These are phyloP conservation scores for Phocoena sinus DNA, from an alignment of 2,113 vertebrate genomes.

Conservation along the genomic window DNA sequence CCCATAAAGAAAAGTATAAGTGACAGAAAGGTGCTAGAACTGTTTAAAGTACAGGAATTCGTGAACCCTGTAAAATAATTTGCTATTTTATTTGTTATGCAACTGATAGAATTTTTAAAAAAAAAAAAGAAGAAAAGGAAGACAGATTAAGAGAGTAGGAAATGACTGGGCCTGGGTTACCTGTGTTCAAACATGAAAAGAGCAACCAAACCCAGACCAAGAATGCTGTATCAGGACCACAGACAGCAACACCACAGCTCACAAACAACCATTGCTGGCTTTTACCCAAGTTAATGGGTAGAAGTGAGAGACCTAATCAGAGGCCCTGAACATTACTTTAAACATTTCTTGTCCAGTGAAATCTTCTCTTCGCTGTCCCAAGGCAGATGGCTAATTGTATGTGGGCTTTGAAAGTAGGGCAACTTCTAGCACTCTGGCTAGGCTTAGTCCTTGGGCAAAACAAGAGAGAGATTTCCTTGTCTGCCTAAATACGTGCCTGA, in stretches of 20 bases:
- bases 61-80: background rate
- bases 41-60: background rate
- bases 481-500: background rate
- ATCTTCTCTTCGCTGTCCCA: background rate
- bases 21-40: background rate
- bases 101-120: background rate
- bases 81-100: background rate
- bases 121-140: background rate
- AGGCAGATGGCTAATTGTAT: background rate
- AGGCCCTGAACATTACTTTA: background rate
- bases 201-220: background rate
- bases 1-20: background rate
- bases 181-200: background rate
- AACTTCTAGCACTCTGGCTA: background rate
- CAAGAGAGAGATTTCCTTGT: background rate
- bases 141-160: background rate
- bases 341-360: background rate
- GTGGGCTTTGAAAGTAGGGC: background rate
- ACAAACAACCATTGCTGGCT: fast-evolving
- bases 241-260: background rate
- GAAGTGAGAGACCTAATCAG: background rate
- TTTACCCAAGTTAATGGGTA: background rate
- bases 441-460: background rate
- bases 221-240: background rate
- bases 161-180: background rate